Base-by-base conservation (phyloP, 2,888 invertebrate genomes). In the Diplolepis rosae region DNA sequence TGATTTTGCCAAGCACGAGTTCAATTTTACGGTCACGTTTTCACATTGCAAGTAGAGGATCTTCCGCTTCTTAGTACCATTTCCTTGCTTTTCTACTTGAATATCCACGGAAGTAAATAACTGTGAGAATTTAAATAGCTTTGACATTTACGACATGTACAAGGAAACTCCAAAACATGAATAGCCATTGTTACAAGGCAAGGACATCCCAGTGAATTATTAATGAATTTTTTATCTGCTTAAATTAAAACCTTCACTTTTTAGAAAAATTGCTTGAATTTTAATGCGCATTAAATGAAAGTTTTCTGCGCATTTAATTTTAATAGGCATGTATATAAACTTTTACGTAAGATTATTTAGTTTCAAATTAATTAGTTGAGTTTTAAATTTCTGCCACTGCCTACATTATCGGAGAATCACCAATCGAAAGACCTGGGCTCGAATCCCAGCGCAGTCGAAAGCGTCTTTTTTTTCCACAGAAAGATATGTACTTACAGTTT, bases 21-120 rank as follows among this genome's bases (percentile, higher is more conserved):
- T 61, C 6, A 39, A 61, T 61, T 61, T 61, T 61, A 39, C 56
- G 13, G 56, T 61, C 56, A 61, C 24, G 56, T 61, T 61, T 61
- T 61, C 39, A 39, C 39, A 61, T 27, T 61, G 13, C 24, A 35
- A 13, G 32, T 24, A 39, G 39, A 39, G 56, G 56, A 22, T 35
- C 56, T 61, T 56, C 56, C 56, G 39, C 35, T 28, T 52, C 28
- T 28, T 28, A 28, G 30, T 52, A 27, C 27, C 52, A 52, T 15
- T 61, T 61, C 39, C 56, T 61, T 61, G 6, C 7, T 24, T 24
- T 39, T 39, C n/a, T 22, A 13, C 56, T 28, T 52, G 27, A 7
- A 15, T 15, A 11, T 35, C 22, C n/a, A 24, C 39, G 35, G 35
- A 61, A 61, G 56, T 24, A 61, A 61, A 61, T 61, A 39, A 61